Evolutionary conservation across 1,140 invertebrate genomes (phyloP).

Genomic region (Daktulosphaira vitifoliae): DNA sequence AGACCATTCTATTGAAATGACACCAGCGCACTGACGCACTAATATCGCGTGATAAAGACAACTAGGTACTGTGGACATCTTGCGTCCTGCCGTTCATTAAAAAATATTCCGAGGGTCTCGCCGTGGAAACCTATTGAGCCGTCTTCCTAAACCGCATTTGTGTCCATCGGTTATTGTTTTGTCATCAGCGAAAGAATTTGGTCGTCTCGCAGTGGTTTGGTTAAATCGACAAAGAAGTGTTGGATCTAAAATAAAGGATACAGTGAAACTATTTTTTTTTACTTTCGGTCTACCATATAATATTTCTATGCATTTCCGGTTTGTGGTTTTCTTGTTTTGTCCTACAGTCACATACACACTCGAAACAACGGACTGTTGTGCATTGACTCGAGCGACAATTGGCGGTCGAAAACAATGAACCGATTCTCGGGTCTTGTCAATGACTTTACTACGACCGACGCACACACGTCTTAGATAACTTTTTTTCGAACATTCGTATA

Average conservation of each 20-base stretch:
- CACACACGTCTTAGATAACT: not conserved
- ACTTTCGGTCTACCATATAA: too few species aligned
- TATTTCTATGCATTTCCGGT: slow-evolving; percentile 10
- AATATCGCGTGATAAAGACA: too few species aligned
- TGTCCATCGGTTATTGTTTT: not conserved
- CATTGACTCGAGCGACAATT: not conserved
- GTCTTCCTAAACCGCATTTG: too few species aligned
- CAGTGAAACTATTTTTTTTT: too few species aligned
- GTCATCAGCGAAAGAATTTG: not conserved
- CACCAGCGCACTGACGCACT: too few species aligned
- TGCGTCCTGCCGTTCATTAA: too few species aligned
- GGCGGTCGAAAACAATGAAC: not conserved
- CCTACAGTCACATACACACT: not conserved
- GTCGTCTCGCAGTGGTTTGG: not conserved
- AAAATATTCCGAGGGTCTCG: too few species aligned
- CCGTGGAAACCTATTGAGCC: too few species aligned
- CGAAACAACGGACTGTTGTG: not conserved
- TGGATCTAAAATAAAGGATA: too few species aligned
- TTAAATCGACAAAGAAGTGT: not conserved
- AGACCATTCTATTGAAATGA: too few species aligned
- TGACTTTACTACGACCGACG: not conserved
- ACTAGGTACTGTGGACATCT: too few species aligned
- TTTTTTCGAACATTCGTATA: not conserved
- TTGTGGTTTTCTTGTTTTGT: not conserved
- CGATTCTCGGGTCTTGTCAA: not conserved